Evolutionary conservation across 2,797 vertebrate species (phyloP).

Genomic region (Dallia pectoralis): DNA sequence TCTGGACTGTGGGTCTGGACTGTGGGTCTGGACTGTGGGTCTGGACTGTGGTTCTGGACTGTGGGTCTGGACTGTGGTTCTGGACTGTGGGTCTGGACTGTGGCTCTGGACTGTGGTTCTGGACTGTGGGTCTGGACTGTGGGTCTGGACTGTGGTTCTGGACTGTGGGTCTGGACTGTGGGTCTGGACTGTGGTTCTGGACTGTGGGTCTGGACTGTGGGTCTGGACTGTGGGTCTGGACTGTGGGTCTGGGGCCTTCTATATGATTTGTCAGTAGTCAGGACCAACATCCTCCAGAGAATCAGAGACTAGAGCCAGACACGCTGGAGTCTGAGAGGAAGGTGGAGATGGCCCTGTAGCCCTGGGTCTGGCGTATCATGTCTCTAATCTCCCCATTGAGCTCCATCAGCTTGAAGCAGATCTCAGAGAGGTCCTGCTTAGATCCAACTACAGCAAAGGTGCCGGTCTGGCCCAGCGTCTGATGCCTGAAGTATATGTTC

Average conservation of each 20-base stretch:
- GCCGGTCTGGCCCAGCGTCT: conserved; percentile 93
- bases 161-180: too few species aligned
- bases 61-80: too few species aligned
- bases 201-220: too few species aligned
- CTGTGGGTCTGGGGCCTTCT: neutral
- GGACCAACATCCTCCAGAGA: conserved; percentile 36
- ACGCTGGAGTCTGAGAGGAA: conserved; percentile 91
- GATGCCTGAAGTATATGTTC: conserved; percentile 97
- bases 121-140: too few species aligned
- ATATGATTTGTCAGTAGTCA: conserved; percentile 43
- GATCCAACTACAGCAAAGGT: conserved; percentile 97
- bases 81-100: too few species aligned
- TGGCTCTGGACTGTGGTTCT: too few species aligned
- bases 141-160: too few species aligned
- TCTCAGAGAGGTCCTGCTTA: conserved; percentile 91
- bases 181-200: too few species aligned
- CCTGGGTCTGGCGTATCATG: conserved; percentile 89
- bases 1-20: too few species aligned
- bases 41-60: too few species aligned
- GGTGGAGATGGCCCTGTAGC: conserved; percentile 85
- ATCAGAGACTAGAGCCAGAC: conserved; percentile 92
- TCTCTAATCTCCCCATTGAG: conserved; percentile 93
- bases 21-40: too few species aligned
- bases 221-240: too few species aligned
- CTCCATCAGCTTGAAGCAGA: conserved; percentile 90